phyloP scores from a whole-genome alignment of 53 echinoderm and acorn worm genomes.

The Crossaster papposus region DNA sequence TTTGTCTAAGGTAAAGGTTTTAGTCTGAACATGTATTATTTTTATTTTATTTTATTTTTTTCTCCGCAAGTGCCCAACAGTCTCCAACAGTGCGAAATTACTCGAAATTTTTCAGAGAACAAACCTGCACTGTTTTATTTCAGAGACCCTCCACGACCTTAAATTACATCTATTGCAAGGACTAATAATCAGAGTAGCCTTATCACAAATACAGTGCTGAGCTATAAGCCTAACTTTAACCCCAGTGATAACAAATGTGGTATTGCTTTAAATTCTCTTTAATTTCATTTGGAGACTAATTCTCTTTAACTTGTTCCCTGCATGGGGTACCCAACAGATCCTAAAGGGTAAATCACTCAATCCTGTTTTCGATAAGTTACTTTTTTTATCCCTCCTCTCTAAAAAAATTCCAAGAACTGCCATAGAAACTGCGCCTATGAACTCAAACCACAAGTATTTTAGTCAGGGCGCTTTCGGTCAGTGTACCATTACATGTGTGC shows the following conservation, averaged over 20 bases:
- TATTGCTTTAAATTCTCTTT: too few species aligned
- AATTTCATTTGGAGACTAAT: too few species aligned
- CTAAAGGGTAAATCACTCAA: background rate
- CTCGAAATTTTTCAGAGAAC: background rate
- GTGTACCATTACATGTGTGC: background rate
- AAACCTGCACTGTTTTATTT: background rate
- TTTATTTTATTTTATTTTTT: background rate
- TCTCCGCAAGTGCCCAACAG: background rate
- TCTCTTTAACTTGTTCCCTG: background rate
- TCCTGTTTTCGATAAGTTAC: background rate
- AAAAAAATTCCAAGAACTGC: slow-evolving; percentile 28
- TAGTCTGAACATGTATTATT: background rate
- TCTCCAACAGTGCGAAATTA: background rate
- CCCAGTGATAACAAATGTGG: too few species aligned
- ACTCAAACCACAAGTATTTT: slow-evolving; percentile 44
- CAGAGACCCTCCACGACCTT: background rate
- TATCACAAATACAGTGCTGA: too few species aligned
- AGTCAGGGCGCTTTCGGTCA: background rate
- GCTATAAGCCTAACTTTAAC: background rate
- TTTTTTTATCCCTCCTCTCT: too few species aligned
- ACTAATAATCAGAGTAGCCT: too few species aligned
- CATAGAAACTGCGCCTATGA: slow-evolving; percentile 9
- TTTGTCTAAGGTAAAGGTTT: too few species aligned
- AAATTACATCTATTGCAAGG: background rate
- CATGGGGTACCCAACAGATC: background rate